A percentile compares a stretch with the other conserved stretches of the same genome.
Conservation (phyloP, 2,797 vertebrate genomes). For the Somateria mollissima region DNA sequence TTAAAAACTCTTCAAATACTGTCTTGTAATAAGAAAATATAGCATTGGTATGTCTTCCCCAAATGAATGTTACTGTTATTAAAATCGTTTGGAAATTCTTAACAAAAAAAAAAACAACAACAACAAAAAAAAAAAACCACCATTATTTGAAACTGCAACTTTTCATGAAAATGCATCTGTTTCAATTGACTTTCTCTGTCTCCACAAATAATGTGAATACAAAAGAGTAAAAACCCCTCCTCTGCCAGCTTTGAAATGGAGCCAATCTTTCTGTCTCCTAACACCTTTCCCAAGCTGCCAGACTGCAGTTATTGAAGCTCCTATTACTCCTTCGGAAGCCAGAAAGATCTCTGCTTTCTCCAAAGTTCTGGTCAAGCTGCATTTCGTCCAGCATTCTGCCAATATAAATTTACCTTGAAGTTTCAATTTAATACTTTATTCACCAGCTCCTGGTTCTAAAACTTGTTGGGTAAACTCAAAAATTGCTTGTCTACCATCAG, state of each 20-base stretch:
- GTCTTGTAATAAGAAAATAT: neutral
- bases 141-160: neutral
- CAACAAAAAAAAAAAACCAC: neutral
- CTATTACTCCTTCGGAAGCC: neutral
- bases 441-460: neutral
- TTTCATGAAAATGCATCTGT: neutral
- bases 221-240: neutral
- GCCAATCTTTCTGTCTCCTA: neutral
- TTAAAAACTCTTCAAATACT: neutral
- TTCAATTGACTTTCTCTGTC: neutral
- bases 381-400: neutral
- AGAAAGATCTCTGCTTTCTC: neutral
- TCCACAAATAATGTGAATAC: neutral
- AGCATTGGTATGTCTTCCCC: neutral
- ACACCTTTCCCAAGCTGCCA: neutral
- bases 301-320: neutral
- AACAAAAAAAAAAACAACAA: neutral
- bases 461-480: neutral
- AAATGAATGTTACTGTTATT: neutral
- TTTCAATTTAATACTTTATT: conserved; percentile 9
- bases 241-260: neutral
- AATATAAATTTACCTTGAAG: neutral
- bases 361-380: neutral
- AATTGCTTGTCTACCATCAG: neutral
- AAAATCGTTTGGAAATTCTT: neutral